Base-by-base conservation (phyloP, 2,888 invertebrate genomes). In the Ernsta delagoae region DNA sequence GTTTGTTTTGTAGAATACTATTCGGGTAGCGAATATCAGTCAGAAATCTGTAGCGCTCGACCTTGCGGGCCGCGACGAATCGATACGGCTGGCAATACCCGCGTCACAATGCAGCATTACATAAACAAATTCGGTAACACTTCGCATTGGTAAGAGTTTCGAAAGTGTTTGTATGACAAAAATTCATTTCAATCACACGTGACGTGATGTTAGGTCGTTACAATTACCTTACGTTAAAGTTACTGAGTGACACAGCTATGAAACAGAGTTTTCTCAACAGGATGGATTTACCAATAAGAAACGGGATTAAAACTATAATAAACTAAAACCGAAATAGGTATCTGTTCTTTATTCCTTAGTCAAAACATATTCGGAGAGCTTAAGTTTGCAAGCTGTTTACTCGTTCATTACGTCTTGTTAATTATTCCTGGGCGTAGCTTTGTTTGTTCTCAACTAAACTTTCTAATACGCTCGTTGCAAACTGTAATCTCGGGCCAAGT, bases 401-500 rank as follows among this genome's bases (percentile, higher is more conserved):
- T 43, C 60, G 43, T 60, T 48, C 60, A 62, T 65, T 59, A 34
- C 39, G 24, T 24, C 59, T 59, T 36, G 65, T 65, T 65, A 65
- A 65, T 59, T 53, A 62, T 62, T 61, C 61, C 34, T 50, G 12
- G 48, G 36, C 56, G 61, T 36, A 34, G 48, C 65, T 50, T 59
- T 50, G 41, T 59, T 65, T 59, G 41, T 65, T 57, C 57, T 31
- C 16, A 50, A 59, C n/a, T 31, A 65, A 59, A 59, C 41, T 50
- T 39, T 56, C 65, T 53, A 59, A 59, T 65, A 56, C 12, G 34
- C 56, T 36, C 45, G 39, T n/a, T 59, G 59, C 36, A 65, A 65
- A 57, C 65, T 57, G 34, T 65, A 65, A 65, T 61, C 61, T 61
- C n/a, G n/a, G n/a, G 41, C 65, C 50, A 53, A 50, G 50, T 39